Percentiles rank a stretch among this genome's conserved stretches.
Evolutionary conservation across 2,113 vertebrate species (phyloP).

Genomic region (Porphyrio hochstetteri): DNA sequence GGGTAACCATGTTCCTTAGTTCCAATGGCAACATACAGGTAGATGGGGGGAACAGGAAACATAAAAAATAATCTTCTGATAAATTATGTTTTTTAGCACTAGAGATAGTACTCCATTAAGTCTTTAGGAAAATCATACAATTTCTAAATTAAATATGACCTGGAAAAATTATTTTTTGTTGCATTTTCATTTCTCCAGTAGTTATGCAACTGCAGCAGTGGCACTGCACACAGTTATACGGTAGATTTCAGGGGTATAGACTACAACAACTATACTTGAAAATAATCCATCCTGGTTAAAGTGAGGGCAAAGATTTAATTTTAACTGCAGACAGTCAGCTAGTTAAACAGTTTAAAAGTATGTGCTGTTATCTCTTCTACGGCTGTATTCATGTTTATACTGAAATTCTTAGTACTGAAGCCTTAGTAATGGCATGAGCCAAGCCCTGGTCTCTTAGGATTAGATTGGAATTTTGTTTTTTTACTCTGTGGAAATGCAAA

Average conservation of each 20-base stretch:
- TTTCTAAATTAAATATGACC: not conserved
- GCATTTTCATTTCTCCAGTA: not conserved
- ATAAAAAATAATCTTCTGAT: not conserved
- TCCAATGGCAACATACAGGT: not conserved
- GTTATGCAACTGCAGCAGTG: not conserved
- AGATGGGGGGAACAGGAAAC: not conserved
- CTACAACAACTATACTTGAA: not conserved
- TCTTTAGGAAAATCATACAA: not conserved
- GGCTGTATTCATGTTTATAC: not conserved
- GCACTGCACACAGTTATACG: not conserved
- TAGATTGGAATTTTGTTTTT: not conserved
- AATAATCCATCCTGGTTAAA: not conserved
- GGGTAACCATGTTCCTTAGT: not conserved
- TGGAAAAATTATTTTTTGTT: not conserved
- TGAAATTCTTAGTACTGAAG: not conserved
- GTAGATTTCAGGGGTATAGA: not conserved
- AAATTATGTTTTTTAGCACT: not conserved
- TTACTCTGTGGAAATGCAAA: not conserved
- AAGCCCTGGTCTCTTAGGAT: not conserved
- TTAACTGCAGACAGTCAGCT: not conserved
- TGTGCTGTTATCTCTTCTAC: not conserved
- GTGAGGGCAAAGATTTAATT: not conserved
- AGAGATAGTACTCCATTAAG: not conserved
- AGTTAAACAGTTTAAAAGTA: not conserved
- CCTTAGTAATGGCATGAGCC: not conserved